phyloP scores from a whole-genome alignment of 1,140 invertebrate genomes.

The Luehdorfia chinensis region DNA sequence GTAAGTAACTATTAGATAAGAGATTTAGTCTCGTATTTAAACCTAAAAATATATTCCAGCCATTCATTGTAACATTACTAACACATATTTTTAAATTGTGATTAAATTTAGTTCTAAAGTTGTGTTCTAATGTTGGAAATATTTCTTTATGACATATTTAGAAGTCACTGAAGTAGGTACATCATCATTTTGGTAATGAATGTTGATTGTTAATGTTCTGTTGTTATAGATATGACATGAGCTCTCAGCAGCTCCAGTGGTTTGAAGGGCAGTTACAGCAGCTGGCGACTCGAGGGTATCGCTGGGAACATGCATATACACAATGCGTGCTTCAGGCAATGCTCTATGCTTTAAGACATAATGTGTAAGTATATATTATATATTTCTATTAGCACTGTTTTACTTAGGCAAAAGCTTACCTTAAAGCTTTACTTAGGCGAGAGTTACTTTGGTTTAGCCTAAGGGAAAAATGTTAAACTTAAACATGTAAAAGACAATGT shows the following conservation, averaged over 20 bases:
- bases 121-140: background rate
- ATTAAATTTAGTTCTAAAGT: background rate
- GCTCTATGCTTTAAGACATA: slow-evolving; percentile 78
- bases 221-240: slow-evolving; percentile 79
- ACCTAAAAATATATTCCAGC: no score
- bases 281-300: slow-evolving; percentile 83
- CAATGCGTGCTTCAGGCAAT: slow-evolving; percentile 89
- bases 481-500: no score
- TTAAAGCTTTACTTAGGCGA: no score
- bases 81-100: no score
- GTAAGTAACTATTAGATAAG: no score
- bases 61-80: no score
- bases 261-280: slow-evolving; percentile 83
- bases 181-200: background rate
- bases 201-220: background rate
- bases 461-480: no score
- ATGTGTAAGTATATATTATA: slow-evolving; percentile 60
- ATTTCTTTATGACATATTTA: background rate
- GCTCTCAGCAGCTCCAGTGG: slow-evolving; percentile 79
- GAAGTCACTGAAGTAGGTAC: background rate
- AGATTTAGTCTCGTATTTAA: no score
- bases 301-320: slow-evolving; percentile 89
- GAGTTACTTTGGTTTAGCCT: no score
- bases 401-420: no score
- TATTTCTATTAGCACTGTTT: no score